phyloP scores from a whole-genome alignment of 1,140 invertebrate genomes.

The Physella acuta region DNA sequence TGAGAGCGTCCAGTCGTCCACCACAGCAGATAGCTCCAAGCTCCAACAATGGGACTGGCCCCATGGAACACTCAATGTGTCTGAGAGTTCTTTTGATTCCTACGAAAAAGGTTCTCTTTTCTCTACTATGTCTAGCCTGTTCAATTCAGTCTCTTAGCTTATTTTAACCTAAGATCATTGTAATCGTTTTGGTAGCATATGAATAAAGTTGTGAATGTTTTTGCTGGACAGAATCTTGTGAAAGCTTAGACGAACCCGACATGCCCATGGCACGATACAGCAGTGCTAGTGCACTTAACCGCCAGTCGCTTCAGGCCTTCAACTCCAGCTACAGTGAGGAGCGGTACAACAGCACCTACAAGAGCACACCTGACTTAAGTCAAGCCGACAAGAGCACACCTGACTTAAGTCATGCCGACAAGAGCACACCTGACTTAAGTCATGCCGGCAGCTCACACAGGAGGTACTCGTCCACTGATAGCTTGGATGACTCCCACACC shows the following conservation, averaged over 20 bases:
- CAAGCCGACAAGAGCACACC: conserved; percentile 47
- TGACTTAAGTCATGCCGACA: conserved; percentile 41
- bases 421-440: conserved; percentile 46
- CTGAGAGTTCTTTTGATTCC: conserved; percentile 51
- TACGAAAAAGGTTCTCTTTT: conserved; percentile 29
- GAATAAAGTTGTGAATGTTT: too few species aligned
- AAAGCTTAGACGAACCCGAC: conserved; percentile 28
- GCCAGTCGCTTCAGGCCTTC: conserved; percentile 16
- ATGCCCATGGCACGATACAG: conserved; percentile 41
- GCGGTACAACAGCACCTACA: conserved; percentile 36
- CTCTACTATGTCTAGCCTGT: too few species aligned
- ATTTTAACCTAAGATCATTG: too few species aligned
- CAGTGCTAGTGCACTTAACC: conserved; percentile 39
- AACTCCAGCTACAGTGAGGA: conserved; percentile 31
- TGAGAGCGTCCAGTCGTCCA: conserved; percentile 38
- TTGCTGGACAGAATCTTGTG: conserved; percentile 30
- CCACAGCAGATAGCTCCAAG: conserved; percentile 26
- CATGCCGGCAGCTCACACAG: conserved; percentile 33
- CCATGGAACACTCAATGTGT: conserved; percentile 26
- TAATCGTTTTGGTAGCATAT: too few species aligned
- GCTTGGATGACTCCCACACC: conserved; percentile 40
- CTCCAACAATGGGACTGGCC: conserved; percentile 31
- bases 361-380: conserved; percentile 47
- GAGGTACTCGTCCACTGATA: conserved; percentile 52
- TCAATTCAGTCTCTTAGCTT: too few species aligned